Conservation (phyloP, 2,113 vertebrate genomes). For the Tor tambroides region DNA sequence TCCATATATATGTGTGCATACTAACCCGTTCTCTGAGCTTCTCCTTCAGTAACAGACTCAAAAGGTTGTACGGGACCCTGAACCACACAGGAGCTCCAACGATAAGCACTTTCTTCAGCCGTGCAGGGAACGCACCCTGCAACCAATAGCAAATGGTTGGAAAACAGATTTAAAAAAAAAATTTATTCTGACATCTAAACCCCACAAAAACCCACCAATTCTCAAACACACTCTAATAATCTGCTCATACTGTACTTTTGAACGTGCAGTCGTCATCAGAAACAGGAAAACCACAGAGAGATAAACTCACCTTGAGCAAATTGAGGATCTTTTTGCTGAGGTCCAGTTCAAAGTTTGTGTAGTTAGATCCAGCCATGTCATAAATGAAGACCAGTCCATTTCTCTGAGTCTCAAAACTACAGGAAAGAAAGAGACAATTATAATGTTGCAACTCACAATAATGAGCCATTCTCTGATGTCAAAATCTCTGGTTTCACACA, state of each 20-base stretch:
- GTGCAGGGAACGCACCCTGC: slow-evolving; percentile 95
- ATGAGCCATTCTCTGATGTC: background rate
- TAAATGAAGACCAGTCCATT: slow-evolving; percentile 98
- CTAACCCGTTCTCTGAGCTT: slow-evolving; percentile 94
- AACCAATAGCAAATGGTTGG: background rate
- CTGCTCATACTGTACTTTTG: too few relatives aligned
- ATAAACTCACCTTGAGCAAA: slow-evolving; percentile 85
- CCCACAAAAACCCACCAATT: background rate
- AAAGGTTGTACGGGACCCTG: slow-evolving; percentile 93
- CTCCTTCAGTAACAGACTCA: slow-evolving; percentile 96
- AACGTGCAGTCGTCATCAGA: background rate
- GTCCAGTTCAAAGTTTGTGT: slow-evolving; percentile 98
- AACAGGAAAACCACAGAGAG: slow-evolving; percentile 55
- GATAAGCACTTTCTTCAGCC: slow-evolving; percentile 96
- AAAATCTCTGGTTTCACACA: background rate
- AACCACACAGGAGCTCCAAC: slow-evolving; percentile 98
- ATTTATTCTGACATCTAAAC: background rate
- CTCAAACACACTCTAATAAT: too few relatives aligned
- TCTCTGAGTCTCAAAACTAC: slow-evolving; percentile 95
- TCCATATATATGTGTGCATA: background rate
- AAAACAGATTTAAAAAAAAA: too few relatives aligned
- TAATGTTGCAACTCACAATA: background rate
- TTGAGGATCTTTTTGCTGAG: slow-evolving; percentile 99
- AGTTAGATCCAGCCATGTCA: slow-evolving; percentile 97
- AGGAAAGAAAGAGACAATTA: background rate